A percentile compares a stretch with the other conserved stretches of the same genome.
Evolutionary conservation across 2,888 invertebrate genomes (phyloP).

Genomic region (Anthrax anthrax): DNA sequence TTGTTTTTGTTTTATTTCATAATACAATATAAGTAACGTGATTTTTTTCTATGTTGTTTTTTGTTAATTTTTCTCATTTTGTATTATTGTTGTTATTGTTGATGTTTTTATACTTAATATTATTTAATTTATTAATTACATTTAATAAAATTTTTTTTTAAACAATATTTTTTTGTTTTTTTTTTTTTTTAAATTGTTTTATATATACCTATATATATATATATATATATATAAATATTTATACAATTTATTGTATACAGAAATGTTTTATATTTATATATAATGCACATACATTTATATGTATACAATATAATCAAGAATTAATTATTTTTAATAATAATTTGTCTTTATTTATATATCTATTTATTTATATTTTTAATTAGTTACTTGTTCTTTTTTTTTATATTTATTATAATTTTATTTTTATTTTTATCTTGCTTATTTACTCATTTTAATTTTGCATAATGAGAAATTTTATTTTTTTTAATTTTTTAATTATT

Average conservation of each 20-base stretch:
- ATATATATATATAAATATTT: conserved; percentile 14
- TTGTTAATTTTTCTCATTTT: conserved; percentile 2
- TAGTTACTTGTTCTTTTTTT: no score
- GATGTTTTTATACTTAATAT: no score
- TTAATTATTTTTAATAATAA: no score
- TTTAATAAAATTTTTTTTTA: conserved; percentile 6
- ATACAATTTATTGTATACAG: no score
- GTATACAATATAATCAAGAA: no score
- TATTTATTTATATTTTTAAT: no score
- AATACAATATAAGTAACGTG: no score
- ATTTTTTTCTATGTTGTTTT: conserved; percentile 12
- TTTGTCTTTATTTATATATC: no score
- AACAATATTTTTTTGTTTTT: neutral
- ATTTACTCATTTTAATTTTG: no score
- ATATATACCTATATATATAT: conserved; percentile 12
- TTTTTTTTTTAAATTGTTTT: conserved; percentile 5
- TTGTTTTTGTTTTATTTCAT: conserved; percentile 3
- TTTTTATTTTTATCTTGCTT: conserved; percentile 4
- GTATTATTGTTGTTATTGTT: conserved; percentile 1
- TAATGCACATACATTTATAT: conserved; percentile 13
- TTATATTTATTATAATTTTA: conserved; percentile 5
- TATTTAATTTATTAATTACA: no score
- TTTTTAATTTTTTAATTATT: no score
- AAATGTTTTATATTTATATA: conserved; percentile 13
- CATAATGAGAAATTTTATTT: no score